These are phyloP conservation scores for Melanotaenia maccullochi DNA, from an alignment of 2,797 vertebrate genomes.

Conservation along the genomic window DNA sequence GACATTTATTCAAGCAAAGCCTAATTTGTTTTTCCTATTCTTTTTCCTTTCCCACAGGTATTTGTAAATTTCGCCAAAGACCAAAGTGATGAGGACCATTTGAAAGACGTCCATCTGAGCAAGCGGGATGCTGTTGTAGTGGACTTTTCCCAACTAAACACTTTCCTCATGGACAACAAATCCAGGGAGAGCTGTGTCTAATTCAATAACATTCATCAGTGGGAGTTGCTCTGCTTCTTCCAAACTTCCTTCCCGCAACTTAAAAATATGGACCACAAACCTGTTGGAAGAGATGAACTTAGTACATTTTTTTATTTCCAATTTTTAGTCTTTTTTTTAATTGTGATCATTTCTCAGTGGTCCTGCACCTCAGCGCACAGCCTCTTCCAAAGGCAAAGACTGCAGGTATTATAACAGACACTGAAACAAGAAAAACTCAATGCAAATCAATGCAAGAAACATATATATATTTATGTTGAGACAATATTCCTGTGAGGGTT, in stretches of 20 bases:
- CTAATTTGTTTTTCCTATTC: slow-evolving; percentile 16
- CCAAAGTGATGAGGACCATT: slow-evolving; percentile 98
- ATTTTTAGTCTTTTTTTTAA: slow-evolving; percentile 76
- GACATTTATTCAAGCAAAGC: not conserved
- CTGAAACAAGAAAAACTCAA: slow-evolving; percentile 92
- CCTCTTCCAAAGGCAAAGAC: slow-evolving; percentile 67
- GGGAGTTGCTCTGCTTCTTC: slow-evolving; percentile 35
- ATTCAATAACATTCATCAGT: slow-evolving; percentile 64
- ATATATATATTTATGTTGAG: slow-evolving; percentile 84
- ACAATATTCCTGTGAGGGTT: slow-evolving; percentile 59
- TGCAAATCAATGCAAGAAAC: slow-evolving; percentile 91
- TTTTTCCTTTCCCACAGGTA: slow-evolving; percentile 83
- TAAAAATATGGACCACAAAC: slow-evolving; percentile 59
- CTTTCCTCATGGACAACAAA: slow-evolving; percentile 90
- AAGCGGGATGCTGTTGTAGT: slow-evolving; percentile 92
- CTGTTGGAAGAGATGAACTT: slow-evolving; percentile 34
- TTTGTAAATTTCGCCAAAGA: slow-evolving; percentile 99
- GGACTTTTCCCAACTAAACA: slow-evolving; percentile 89
- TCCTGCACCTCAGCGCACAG: slow-evolving; percentile 71
- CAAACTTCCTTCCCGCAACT: slow-evolving; percentile 3
- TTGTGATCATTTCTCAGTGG: slow-evolving; percentile 73
- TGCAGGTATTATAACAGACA: slow-evolving; percentile 81
- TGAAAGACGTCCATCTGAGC: slow-evolving; percentile 92
- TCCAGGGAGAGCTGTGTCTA: slow-evolving; percentile 95
- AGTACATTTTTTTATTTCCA: slow-evolving; percentile 54